A percentile compares a stretch with the other conserved stretches of the same genome.
Evolutionary conservation across 2,797 vertebrate genomes (phyloP).

Genomic region (Zalophus californianus): DNA sequence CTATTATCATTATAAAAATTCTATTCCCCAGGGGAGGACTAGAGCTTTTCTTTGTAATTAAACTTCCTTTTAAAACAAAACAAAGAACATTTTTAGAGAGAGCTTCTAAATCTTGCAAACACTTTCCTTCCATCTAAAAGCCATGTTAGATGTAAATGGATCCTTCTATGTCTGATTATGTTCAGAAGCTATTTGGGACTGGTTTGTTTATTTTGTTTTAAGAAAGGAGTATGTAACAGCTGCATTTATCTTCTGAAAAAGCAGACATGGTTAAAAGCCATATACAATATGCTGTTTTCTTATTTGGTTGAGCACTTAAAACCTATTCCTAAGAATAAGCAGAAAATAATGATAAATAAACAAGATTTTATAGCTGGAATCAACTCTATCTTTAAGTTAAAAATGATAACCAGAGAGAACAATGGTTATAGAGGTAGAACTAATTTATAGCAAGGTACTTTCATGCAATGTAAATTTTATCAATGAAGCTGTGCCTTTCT

Average conservation of each 20-base stretch:
- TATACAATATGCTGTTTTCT: background rate
- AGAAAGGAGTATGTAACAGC: background rate
- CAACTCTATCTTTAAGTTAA: background rate
- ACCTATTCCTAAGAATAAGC: background rate
- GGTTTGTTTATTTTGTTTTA: constrained; percentile 41
- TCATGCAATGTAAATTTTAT: background rate
- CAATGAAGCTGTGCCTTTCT: background rate
- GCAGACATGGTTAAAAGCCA: background rate
- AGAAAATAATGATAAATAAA: background rate
- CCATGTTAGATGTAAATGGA: background rate
- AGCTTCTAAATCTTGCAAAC: constrained; percentile 66
- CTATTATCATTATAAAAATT: constrained; percentile 74
- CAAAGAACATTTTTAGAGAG: constrained; percentile 61
- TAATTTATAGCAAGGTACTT: background rate
- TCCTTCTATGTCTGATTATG: constrained; percentile 25
- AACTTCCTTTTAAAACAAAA: constrained; percentile 82
- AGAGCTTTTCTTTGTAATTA: constrained; percentile 83
- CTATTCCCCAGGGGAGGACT: constrained; percentile 64
- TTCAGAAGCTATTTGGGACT: background rate
- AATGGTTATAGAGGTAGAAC: background rate
- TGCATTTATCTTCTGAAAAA: constrained; percentile 18
- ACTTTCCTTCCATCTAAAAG: constrained; percentile 53
- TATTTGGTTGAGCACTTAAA: constrained; percentile 30
- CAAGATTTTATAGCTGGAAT: background rate
- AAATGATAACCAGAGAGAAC: background rate